Evolutionary conservation across 2,797 vertebrate genomes (phyloP).

Genomic region (Parauchenoglanis punctatus): DNA sequence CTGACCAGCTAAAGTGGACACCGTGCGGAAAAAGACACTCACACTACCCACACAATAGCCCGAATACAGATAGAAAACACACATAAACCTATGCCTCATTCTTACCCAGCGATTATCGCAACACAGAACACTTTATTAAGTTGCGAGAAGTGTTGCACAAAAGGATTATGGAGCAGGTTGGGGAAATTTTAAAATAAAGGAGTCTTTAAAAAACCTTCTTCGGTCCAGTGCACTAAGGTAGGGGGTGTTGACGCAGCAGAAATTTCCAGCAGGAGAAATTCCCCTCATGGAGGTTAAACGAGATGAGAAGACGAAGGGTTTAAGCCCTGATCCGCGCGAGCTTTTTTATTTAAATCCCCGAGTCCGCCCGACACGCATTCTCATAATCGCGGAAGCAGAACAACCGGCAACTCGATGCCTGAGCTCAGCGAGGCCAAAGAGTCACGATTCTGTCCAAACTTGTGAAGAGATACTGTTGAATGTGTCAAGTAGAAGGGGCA

Average conservation of each 20-base stretch:
- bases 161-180: neutral
- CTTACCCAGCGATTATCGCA: slow-evolving; percentile 52
- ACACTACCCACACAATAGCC: slow-evolving; percentile 59
- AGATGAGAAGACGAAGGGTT: slow-evolving; percentile 64
- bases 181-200: slow-evolving; percentile 28
- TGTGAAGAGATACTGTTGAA: slow-evolving; percentile 56
- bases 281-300: slow-evolving; percentile 83
- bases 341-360: slow-evolving; percentile 70
- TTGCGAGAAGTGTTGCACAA: slow-evolving; percentile 54
- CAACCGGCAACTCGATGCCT: slow-evolving; percentile 57
- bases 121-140: slow-evolving; percentile 67
- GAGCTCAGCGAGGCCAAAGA: slow-evolving; percentile 41
- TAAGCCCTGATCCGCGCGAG: slow-evolving; percentile 67
- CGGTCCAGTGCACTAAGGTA: slow-evolving; percentile 69
- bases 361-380: slow-evolving; percentile 35
- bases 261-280: slow-evolving; percentile 91
- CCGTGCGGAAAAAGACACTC: slow-evolving; percentile 70
- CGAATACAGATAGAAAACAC: slow-evolving; percentile 33
- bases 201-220: slow-evolving; percentile 60
- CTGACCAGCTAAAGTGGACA: slow-evolving; percentile 80
- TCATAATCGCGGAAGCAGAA: slow-evolving; percentile 37
- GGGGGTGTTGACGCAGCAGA: slow-evolving; percentile 94
- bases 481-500: slow-evolving; percentile 6
- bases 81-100: slow-evolving; percentile 43
- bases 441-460: slow-evolving; percentile 62